Conservation (phyloP, 2,797 vertebrate species). For the Prunella strophiata region DNA sequence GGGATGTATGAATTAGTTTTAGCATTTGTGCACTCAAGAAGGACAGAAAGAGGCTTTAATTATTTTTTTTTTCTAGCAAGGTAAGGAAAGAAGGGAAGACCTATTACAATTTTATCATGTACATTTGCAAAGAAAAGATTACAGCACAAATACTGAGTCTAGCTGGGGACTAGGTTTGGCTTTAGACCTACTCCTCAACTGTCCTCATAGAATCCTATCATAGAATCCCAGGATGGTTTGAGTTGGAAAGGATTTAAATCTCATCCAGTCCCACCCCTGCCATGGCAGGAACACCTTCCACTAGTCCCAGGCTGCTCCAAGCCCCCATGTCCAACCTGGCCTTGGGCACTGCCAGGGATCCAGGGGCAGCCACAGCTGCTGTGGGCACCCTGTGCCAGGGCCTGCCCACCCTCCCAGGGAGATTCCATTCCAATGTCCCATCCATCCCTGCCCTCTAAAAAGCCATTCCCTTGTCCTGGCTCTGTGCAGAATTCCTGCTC, state of each 20-base stretch:
- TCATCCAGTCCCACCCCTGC: neutral
- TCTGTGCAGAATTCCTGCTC: neutral
- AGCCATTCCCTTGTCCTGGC: neutral
- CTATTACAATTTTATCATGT: neutral
- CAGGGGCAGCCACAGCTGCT: neutral
- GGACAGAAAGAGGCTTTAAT: neutral
- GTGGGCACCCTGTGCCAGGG: neutral
- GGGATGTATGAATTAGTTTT: neutral
- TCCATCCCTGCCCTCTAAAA: neutral
- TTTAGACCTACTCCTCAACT: neutral
- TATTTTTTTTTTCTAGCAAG: neutral
- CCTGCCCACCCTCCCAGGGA: rapidly evolving
- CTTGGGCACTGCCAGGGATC: neutral
- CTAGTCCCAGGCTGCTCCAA: rapidly evolving
- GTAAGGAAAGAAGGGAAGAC: neutral
- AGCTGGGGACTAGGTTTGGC: neutral
- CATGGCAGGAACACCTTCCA: neutral
- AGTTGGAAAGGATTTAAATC: neutral
- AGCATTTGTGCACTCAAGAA: neutral
- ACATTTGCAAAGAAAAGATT: rapidly evolving
- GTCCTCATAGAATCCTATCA: neutral
- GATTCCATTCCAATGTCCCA: neutral
- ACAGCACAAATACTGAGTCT: neutral
- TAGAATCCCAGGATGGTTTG: neutral
- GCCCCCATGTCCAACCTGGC: neutral